A percentile compares a stretch with the other conserved stretches of the same genome.
Evolutionary conservation across 2,113 vertebrate genomes (phyloP).

Genomic region (Meleagris gallopavo): DNA sequence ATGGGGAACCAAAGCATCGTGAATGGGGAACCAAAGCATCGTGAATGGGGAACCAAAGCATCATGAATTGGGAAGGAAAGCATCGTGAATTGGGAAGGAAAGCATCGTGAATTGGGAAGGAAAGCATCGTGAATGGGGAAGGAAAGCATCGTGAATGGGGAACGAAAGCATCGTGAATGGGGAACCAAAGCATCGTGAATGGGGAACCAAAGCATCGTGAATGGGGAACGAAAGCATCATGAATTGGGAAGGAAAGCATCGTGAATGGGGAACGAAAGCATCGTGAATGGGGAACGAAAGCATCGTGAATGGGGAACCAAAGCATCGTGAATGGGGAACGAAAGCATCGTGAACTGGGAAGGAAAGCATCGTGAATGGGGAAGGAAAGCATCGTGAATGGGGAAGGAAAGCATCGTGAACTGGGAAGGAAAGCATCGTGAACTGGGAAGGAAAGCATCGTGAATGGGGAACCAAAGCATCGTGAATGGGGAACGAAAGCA

Average conservation of each 20-base stretch:
- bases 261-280: neutral
- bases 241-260: too few species aligned
- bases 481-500: neutral
- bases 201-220: neutral
- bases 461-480: neutral
- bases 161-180: neutral
- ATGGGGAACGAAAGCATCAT: neutral
- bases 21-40: neutral
- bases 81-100: too few species aligned
- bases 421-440: neutral
- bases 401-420: neutral
- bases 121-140: neutral
- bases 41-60: neutral
- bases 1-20: neutral
- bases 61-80: too few species aligned
- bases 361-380: accelerated
- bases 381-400: neutral
- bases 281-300: neutral
- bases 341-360: neutral
- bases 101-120: neutral
- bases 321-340: neutral
- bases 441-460: neutral
- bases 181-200: neutral
- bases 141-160: accelerated
- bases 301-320: accelerated